Evolutionary conservation across 2,797 vertebrate species (phyloP), one percentile per base, ranked within the genome.

Genomic region (Melanotaenia parkinsoni): DNA sequence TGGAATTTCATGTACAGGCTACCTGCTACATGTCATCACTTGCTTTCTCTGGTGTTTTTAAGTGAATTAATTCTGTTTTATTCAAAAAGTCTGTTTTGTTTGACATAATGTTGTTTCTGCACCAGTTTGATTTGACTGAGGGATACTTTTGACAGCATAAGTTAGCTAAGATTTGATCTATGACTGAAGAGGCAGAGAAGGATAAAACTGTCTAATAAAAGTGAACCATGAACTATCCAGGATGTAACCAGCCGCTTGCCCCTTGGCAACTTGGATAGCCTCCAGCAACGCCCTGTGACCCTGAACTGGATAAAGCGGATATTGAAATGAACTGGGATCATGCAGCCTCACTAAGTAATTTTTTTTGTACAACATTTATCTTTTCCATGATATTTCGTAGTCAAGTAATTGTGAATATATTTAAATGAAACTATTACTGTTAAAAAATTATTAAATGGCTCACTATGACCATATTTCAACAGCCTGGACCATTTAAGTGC

Each of bases 1-100:
- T 63, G 77, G 77, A 82, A 83, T 68, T 68, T 84, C 71, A 82
- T 74, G 73, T 79, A 72, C 59, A 69, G 60, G 50, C n/a, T 57
- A 56, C 24, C 65, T 73, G 72, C 72, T 76, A 58, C 60, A 71
- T 79, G 63, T 79, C 67, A 57, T 63, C 1, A 9, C 80, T 76
- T 66, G 59, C 70, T 80, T 60, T 47, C 37, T 57, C 43, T 47
- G 3, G 67, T 64, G 16, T 43, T 18, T 64, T 38, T 18, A 47
- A 32, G 16, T 54, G 37, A 58, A 53, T 13, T 45, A 60, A 56
- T 5, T 2, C 40, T 1, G 59, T 62, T 69, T 59, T 33, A 47
- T 75, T 85, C 70, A 80, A 51, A 72, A 60, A 43, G 75, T 75
- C 14, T n/a, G 22, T 60, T 32, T 58, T 51, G 16, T 58, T 60